Evolutionary conservation across 1,140 invertebrate species (phyloP), one percentile per base, ranked within the genome.

Genomic region (Hyles euphorbiae): DNA sequence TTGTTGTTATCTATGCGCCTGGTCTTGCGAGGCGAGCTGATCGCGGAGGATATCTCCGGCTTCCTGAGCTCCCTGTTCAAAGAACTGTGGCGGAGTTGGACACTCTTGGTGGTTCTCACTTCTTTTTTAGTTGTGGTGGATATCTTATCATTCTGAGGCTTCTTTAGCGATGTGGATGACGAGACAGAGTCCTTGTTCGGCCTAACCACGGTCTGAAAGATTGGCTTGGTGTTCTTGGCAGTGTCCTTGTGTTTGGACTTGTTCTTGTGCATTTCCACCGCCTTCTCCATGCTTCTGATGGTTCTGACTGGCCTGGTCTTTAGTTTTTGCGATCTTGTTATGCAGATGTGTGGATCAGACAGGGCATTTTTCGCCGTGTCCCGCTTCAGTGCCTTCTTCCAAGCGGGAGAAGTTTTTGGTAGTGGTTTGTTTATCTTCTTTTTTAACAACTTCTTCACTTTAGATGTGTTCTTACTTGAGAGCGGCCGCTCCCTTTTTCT

Each of bases 1-100:
- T 88, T 87, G 11, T 89, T 83, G 60, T 90, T 90, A 51, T 90
- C 89, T 60, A 90, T 76, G 10, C 89, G 65, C 11, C 84, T 67
- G 0, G 87, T 89, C 61, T 90, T 90, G 0, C 89, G 68, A 3
- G 87, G 87, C 0, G 89, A 86, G 34, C 78, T 77, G 5, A 85
- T 66, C 2, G 79, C 76, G 52, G 80, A 76, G 0, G 81, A 74
- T 50, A 85, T 68, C 60, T 88, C 84, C 3, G 77, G 74, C 48
- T 85, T 83, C 4, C 73, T 70, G 0, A 81, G 49, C 34, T 88
- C 86, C 5, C 84, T 53, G 47, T 83, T 88, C n/a, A 88, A 60
- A 4, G 86, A 88, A 46, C 81, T 86, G 50, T 87, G 84, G 34
- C 86, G 71, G 5, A 85, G 43, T 22, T 87, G 83, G 1, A 70